A percentile compares a stretch with the other conserved stretches of the same genome.
These are phyloP conservation scores for Mythimna vitellina DNA, from an alignment of 2,888 invertebrate genomes.

Conservation along the genomic window DNA sequence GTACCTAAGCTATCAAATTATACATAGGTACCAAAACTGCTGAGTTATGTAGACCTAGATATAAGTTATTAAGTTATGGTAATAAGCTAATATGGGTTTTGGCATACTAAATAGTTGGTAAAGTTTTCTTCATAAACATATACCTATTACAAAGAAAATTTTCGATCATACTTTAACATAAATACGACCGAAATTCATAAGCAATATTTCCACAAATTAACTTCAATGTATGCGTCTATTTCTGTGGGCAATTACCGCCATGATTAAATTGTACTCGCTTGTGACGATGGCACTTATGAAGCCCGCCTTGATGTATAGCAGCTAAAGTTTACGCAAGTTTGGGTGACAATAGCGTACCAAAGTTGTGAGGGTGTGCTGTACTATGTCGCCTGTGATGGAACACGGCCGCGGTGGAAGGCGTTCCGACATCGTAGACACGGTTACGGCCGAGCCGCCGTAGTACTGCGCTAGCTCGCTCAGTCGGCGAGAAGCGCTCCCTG, in stretches of 20 bases:
- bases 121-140: background rate
- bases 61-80: background rate
- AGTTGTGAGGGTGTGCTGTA: constrained; percentile 52
- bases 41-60: background rate
- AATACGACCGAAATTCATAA: background rate
- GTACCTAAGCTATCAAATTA: constrained; percentile 4
- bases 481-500: constrained; percentile 66
- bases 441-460: constrained; percentile 55
- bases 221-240: constrained; percentile 15
- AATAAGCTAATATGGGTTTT: background rate
- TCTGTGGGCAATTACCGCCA: constrained; percentile 39
- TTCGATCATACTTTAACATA: background rate
- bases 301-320: constrained; percentile 48
- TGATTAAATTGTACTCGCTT: constrained; percentile 52
- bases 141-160: background rate
- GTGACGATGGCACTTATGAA: constrained; percentile 49
- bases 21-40: background rate
- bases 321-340: constrained; percentile 60
- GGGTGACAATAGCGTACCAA: constrained; percentile 48
- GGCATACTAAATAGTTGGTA: background rate
- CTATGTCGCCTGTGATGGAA: constrained; percentile 37
- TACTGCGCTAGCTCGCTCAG: constrained; percentile 59
- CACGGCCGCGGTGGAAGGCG: constrained; percentile 47
- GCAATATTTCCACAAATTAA: constrained; percentile 22
- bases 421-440: constrained; percentile 60